These are phyloP conservation scores for Drepana falcataria DNA, from an alignment of 2,888 invertebrate species.

Conservation along the genomic window DNA sequence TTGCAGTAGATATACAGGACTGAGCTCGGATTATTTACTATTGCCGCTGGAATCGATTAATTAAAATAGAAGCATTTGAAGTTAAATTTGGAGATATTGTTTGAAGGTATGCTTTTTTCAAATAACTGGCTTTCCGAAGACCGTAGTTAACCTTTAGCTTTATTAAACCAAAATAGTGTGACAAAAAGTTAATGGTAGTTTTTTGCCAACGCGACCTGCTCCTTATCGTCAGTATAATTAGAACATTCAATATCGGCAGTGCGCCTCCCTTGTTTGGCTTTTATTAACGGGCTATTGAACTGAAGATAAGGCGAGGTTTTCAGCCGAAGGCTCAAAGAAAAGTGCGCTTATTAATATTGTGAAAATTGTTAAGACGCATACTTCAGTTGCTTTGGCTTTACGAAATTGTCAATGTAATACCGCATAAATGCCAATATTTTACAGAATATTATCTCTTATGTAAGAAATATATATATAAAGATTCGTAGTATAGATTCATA, in stretches of 20 bases:
- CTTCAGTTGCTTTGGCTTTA: not conserved
- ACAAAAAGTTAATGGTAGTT: not conserved
- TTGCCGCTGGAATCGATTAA: too few relatives aligned
- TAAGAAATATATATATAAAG: too few relatives aligned
- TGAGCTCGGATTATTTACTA: not conserved
- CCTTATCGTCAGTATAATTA: not conserved
- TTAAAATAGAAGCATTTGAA: too few relatives aligned
- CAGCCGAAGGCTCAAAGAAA: not conserved
- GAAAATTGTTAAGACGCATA: not conserved
- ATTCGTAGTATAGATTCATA: too few relatives aligned
- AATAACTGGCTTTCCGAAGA: too few relatives aligned
- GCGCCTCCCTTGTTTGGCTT: not conserved
- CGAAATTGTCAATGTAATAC: not conserved
- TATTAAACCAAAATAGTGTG: too few relatives aligned
- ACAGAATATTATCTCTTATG: too few relatives aligned
- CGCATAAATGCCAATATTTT: too few relatives aligned
- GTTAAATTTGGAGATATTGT: too few relatives aligned
- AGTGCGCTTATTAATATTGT: not conserved
- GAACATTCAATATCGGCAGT: not conserved
- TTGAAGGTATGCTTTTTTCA: too few relatives aligned
- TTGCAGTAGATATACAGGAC: slow-evolving; percentile 21
- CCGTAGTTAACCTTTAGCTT: too few relatives aligned
- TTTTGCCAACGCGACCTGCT: not conserved
- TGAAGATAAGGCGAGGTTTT: not conserved
- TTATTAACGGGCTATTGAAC: not conserved